Conservation (phyloP, 1,140 invertebrate genomes). For the Drosophila sp. region DNA sequence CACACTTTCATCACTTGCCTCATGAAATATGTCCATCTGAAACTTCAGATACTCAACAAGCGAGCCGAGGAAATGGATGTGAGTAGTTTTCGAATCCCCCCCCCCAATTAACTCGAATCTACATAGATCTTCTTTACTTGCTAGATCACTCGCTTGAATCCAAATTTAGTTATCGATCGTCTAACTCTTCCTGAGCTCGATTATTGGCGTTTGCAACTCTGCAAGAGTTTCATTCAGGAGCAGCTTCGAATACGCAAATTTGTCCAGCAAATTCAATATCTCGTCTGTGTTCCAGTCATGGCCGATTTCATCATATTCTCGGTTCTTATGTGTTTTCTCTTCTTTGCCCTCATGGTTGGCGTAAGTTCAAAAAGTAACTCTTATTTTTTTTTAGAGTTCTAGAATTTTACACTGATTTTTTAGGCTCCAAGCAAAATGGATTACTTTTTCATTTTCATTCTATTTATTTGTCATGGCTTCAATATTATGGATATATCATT, state of each 20-base stretch:
- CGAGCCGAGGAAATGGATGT: slow-evolving; percentile 61
- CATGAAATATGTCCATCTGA: slow-evolving; percentile 68
- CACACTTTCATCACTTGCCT: slow-evolving; percentile 74
- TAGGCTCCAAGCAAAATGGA: slow-evolving; percentile 68
- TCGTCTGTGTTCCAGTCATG: slow-evolving; percentile 65
- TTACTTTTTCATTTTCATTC: slow-evolving; percentile 68
- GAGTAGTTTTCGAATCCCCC: neutral
- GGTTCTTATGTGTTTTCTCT: slow-evolving; percentile 71
- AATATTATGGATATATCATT: slow-evolving; percentile 72
- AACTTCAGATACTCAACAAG: slow-evolving; percentile 57
- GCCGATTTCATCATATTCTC: slow-evolving; percentile 73
- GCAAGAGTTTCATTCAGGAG: slow-evolving; percentile 53
- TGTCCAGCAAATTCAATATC: slow-evolving; percentile 47
- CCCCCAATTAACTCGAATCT: no score
- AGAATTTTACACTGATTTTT: neutral
- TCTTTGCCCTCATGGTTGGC: slow-evolving; percentile 59
- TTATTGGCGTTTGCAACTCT: slow-evolving; percentile 53
- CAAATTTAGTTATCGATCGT: neutral
- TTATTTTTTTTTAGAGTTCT: neutral
- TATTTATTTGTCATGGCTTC: slow-evolving; percentile 70
- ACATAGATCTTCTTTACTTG: neutral
- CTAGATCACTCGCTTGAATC: slow-evolving; percentile 41
- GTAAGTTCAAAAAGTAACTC: slow-evolving; percentile 35
- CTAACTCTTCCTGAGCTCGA: slow-evolving; percentile 23
- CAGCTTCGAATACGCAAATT: slow-evolving; percentile 54